Conservation (phyloP, 2,888 invertebrate genomes). For the Phengaris alcon region DNA sequence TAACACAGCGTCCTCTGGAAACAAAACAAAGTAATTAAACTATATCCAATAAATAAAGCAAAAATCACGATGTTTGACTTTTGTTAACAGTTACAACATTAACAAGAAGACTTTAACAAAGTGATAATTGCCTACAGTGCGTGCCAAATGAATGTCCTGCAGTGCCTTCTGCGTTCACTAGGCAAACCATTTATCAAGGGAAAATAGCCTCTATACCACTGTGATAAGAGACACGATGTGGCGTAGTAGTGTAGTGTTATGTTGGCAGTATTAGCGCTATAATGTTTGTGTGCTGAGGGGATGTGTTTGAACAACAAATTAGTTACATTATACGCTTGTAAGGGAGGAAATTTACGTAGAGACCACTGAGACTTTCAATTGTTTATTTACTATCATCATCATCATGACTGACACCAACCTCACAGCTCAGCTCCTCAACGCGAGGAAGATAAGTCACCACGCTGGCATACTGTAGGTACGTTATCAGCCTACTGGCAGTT, state of each 20-base stretch:
- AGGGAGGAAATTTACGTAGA: conserved; percentile 57
- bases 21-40: conserved; percentile 41
- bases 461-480: no score
- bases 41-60: conserved; percentile 53
- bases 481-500: no score
- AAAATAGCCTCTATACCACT: conserved; percentile 27
- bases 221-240: conserved; percentile 26
- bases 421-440: no score
- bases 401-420: neutral
- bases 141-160: conserved; percentile 67
- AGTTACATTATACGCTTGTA: conserved; percentile 75
- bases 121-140: conserved; percentile 64
- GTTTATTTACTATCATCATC: neutral
- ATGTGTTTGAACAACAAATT: conserved; percentile 78
- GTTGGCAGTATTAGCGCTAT: conserved; percentile 44
- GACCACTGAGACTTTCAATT: conserved; percentile 38
- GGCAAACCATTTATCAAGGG: neutral
- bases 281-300: conserved; percentile 66
- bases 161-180: conserved; percentile 42
- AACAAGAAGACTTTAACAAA: conserved; percentile 40
- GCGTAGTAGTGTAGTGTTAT: neutral
- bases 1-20: neutral
- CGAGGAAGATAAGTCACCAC: no score
- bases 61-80: conserved; percentile 57
- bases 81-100: conserved; percentile 45